Evolutionary conservation across 1,140 invertebrate species (phyloP), one percentile per base, ranked within the genome.

Genomic region (fruit fly (Drosophila melanogaster)): DNA sequence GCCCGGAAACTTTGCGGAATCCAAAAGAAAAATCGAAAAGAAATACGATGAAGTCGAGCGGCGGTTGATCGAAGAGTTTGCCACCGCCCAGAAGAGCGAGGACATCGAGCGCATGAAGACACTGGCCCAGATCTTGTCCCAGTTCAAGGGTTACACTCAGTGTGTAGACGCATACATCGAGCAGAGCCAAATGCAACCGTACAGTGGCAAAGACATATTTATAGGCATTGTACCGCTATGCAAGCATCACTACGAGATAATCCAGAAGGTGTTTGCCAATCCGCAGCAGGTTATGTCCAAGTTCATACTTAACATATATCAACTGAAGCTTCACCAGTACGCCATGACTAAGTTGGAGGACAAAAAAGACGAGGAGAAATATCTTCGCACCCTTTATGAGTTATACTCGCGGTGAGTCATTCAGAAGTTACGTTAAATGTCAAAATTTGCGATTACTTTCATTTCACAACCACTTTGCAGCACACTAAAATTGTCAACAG

Each of bases 271-370:
- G 0, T 99, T 99, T 90, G 95, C 95, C n/a, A 98, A 98, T 93
- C 97, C 98, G 0, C 97, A 99, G 74, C 97, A 98, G 94, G 98
- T 99, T 0, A 99, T 99, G 97, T 96, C 96, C 38, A 99, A 99
- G 93, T 98, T 99, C 93, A 96, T 99, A 33, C 93, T 99, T 2
- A 99, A 99, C 89, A 97, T 99, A 62, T 99, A 98, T 92, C 97
- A 99, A 83, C 93, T 97, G 5, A 97, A 98, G 92, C 93, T 99
- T 38, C 96, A 98, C 93, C 96, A 97, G 83, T 96, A 97, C 90
- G 96, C 98, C 41, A 94, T 96, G 53, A 95, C 95, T 12, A 95
- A 95, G 87, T 93, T 99, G 64, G 95, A 97, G 66, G 95, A 95
- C 91, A 94, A 94, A 56, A 90, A 79, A 41, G 97, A 98, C 90